Evolutionary conservation across 2,113 vertebrate species (phyloP).

Genomic region (Neoarius graeffei): DNA sequence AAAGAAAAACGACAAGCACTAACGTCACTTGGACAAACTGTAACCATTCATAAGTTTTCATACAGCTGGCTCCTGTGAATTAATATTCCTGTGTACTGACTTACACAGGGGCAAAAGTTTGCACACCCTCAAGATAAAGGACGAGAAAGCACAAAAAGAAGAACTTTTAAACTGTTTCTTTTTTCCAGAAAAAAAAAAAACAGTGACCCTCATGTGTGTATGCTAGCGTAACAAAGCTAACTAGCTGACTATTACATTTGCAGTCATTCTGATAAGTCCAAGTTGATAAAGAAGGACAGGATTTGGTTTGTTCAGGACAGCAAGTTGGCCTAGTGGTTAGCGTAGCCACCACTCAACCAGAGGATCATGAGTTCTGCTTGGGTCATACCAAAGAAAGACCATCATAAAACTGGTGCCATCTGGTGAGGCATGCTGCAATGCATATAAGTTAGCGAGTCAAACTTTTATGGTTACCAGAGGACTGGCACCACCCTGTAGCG

Average conservation of each 20-base stretch:
- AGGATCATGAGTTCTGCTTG: no score
- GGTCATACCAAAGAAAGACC: no score
- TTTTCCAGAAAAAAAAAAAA: background rate
- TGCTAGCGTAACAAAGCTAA: background rate
- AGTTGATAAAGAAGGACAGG: background rate
- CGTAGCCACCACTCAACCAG: no score
- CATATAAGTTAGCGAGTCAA: no score
- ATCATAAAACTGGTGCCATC: no score
- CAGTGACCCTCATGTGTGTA: background rate
- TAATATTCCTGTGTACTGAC: background rate
- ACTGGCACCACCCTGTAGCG: no score
- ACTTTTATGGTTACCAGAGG: no score
- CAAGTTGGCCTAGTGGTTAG: background rate
- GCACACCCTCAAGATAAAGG: background rate
- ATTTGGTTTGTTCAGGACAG: background rate
- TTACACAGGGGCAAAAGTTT: background rate
- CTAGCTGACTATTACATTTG: background rate
- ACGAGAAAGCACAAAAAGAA: background rate
- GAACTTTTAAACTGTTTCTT: background rate
- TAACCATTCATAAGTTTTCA: background rate
- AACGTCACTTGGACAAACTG: background rate
- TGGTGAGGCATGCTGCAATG: no score
- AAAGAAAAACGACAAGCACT: background rate
- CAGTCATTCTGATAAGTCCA: background rate
- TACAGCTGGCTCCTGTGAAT: background rate